These are phyloP conservation scores for Dicycla oo DNA, from an alignment of 2,888 invertebrate genomes.

Conservation along the genomic window DNA sequence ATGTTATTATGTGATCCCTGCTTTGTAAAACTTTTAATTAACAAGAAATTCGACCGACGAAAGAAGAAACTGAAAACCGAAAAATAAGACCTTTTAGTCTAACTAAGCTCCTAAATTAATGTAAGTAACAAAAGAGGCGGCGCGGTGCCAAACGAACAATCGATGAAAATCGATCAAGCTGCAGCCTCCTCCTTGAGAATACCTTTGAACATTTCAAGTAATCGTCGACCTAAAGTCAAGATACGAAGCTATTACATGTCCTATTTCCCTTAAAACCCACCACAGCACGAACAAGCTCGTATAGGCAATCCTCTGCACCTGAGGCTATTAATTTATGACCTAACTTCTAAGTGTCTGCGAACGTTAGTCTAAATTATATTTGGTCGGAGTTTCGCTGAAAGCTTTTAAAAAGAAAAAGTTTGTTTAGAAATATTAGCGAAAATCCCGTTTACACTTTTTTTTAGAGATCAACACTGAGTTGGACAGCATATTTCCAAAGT, in stretches of 20 bases:
- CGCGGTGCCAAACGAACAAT: too few species aligned
- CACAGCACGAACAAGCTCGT: slow-evolving; percentile 25
- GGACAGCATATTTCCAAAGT: slow-evolving; percentile 35
- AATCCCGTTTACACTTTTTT: slow-evolving; percentile 60
- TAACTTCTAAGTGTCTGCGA: slow-evolving; percentile 54
- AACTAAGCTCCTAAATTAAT: too few species aligned
- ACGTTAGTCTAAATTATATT: slow-evolving; percentile 54
- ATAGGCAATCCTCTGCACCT: slow-evolving; percentile 47
- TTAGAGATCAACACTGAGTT: slow-evolving; percentile 41
- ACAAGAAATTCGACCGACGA: too few species aligned
- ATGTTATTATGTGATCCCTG: too few species aligned
- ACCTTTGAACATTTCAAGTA: background rate
- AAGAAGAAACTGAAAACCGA: too few species aligned
- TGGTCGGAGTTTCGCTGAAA: slow-evolving; percentile 45
- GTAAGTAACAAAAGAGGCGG: too few species aligned
- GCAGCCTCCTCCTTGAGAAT: too few species aligned
- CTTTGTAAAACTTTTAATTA: too few species aligned
- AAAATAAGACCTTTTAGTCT: too few species aligned
- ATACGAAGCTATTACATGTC: slow-evolving; percentile 8
- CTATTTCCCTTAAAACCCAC: slow-evolving; percentile 21
- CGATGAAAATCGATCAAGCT: too few species aligned
- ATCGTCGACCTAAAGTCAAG: background rate
- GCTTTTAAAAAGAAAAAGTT: slow-evolving; percentile 68
- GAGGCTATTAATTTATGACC: slow-evolving; percentile 56
- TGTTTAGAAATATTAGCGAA: slow-evolving; percentile 63